Base-by-base conservation (phyloP, 2,888 invertebrate genomes). In the Synergus gifuensis region DNA sequence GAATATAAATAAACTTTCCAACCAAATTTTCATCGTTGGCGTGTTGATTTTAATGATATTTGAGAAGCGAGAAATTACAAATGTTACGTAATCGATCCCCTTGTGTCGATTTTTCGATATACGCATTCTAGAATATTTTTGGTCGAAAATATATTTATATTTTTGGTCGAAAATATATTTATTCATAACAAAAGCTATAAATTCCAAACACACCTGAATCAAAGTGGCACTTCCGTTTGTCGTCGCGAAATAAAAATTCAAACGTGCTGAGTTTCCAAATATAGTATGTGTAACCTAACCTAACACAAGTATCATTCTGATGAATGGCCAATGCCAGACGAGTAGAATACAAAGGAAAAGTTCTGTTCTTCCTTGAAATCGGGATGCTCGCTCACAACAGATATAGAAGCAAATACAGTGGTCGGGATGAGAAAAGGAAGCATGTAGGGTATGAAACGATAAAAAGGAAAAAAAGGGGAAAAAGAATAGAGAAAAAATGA, bases 271-370 rank as follows among this genome's bases (percentile, higher is more conserved):
- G 58, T 58, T 58, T 58, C 18, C n/a, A 58, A 58, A 58, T 18
- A 58, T 9, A n/a, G n/a, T 18, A 58, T 58, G 18, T 58, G 18
- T 18, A 58, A 58, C 58, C 58, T 18, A 18, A 58, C 58, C 58
- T 58, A 58, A 58, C 58, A n/a, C 18, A 18, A 58, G 58, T 58
- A 58, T 18, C 58, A 58, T 58, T 9, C 58, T 18, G 69, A 69
- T 9, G 40, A 18, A 44, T 44, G 42, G 46, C 18, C 69, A 69
- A 36, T 44, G 42, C 46, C 16, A 69, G 18, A 44, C 22, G 42
- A 69, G 16, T 69, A 14, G 46, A 69, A 69, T 42, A 46, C 42
- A 28, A 67, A 42, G n/a, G n/a, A 44, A n/a, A 36, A 40, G 67
- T 42, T 67, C n/a, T 67, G 42, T 67, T 36, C 67, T 40, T 67